Percentiles rank a stretch among this genome's conserved stretches.
These are phyloP conservation scores for Pionites leucogaster DNA, from an alignment of 2,113 vertebrate species.

Conservation along the genomic window DNA sequence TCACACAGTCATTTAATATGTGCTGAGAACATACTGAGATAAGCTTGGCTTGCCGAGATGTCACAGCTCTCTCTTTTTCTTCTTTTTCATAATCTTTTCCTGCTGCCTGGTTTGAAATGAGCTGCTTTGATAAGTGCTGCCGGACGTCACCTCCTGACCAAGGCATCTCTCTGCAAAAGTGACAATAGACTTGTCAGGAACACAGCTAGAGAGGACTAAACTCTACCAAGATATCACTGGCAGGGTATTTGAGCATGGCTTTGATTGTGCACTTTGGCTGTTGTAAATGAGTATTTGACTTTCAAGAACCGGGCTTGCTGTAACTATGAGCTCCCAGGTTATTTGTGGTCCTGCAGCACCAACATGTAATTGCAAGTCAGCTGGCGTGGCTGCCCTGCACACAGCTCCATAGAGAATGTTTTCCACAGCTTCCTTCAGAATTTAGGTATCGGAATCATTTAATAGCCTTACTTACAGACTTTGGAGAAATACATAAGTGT, in stretches of 20 bases:
- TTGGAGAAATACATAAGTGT: not conserved
- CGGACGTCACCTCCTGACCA: not conserved
- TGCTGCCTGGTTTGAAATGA: not conserved
- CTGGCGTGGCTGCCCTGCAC: not conserved
- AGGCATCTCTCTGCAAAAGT: accelerated
- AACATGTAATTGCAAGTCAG: not conserved
- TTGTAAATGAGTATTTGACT: not conserved
- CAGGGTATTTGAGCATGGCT: not conserved
- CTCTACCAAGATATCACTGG: not conserved
- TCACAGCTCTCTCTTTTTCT: not conserved
- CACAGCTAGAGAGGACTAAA: not conserved
- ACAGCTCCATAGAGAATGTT: not conserved
- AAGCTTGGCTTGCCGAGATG: not conserved
- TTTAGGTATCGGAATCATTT: not conserved
- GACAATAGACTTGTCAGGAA: not conserved
- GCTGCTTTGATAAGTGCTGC: not conserved
- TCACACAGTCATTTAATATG: not conserved
- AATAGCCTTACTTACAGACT: not conserved
- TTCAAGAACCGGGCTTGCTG: not conserved
- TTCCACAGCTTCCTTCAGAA: not conserved
- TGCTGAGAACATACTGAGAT: not conserved
- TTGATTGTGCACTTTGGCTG: not conserved
- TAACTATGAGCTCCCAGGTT: not conserved
- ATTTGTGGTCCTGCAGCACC: not conserved
- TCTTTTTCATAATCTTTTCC: not conserved